These are phyloP conservation scores for Toxonevra muliebris DNA, from an alignment of 2,888 invertebrate genomes.

Conservation along the genomic window DNA sequence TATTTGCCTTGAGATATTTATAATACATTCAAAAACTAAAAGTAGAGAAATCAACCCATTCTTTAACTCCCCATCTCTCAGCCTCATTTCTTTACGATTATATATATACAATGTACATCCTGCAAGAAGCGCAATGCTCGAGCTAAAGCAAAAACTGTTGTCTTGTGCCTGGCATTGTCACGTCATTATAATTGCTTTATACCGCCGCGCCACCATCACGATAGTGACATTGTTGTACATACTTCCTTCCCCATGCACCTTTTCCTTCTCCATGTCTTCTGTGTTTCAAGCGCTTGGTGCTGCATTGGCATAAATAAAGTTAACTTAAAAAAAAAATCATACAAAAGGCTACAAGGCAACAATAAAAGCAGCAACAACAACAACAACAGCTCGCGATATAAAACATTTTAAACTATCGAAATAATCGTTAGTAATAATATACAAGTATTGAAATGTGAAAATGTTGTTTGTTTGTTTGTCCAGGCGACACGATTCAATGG, in stretches of 20 bases:
- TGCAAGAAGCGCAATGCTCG: no score
- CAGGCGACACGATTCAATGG: no score
- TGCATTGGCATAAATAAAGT: conserved; percentile 7
- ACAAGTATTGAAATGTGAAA: no score
- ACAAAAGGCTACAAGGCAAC: conserved; percentile 6
- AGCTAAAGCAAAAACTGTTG: neutral
- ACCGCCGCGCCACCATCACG: conserved; percentile 40
- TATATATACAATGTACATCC: no score
- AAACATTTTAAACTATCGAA: conserved; percentile 32
- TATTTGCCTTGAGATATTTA: conserved; percentile 5
- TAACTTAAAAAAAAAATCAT: conserved; percentile 16
- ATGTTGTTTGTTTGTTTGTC: no score
- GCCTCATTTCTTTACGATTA: no score
- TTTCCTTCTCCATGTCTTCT: no score
- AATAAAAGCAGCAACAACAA: conserved; percentile 2
- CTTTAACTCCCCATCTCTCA: neutral
- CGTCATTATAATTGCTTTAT: conserved; percentile 48
- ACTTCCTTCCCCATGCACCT: no score
- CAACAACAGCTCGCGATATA: conserved; percentile 8
- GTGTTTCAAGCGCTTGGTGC: no score
- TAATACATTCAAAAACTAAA: neutral
- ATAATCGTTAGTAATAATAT: conserved; percentile 10
- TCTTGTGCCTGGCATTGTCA: conserved; percentile 40
- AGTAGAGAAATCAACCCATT: neutral
- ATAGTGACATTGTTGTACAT: conserved; percentile 17